phyloP scores from a whole-genome alignment of 2,888 invertebrate species.

The Andrena bicolor region DNA sequence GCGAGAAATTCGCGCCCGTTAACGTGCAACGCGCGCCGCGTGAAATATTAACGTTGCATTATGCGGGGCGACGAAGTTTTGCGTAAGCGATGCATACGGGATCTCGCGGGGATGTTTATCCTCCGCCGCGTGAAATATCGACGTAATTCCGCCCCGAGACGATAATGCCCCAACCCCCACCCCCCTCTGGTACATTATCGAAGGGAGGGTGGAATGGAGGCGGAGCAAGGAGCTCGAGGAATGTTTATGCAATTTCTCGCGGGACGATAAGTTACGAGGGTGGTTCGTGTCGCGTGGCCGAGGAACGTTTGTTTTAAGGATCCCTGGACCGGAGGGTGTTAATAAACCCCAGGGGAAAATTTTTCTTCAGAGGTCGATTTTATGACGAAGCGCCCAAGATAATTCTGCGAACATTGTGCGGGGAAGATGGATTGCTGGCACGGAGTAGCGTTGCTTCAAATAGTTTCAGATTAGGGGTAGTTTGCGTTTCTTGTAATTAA shows the following conservation, averaged over 20 bases:
- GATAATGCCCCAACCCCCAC: slow-evolving; percentile 23
- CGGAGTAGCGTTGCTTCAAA: too few species aligned
- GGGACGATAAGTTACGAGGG: background rate
- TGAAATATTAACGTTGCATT: slow-evolving; percentile 41
- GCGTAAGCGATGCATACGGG: slow-evolving; percentile 10
- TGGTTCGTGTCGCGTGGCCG: background rate
- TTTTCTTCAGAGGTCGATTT: background rate
- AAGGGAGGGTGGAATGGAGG: background rate
- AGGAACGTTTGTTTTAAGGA: background rate
- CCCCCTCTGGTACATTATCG: slow-evolving; percentile 34
- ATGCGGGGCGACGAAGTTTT: slow-evolving; percentile 36
- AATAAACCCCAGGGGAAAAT: background rate
- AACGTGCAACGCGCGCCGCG: background rate
- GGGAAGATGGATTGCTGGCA: too few species aligned
- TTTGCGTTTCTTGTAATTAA: too few species aligned
- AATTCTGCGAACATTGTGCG: too few species aligned
- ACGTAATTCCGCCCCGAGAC: slow-evolving; percentile 48
- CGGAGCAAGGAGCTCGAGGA: slow-evolving; percentile 1
- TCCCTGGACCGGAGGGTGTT: background rate
- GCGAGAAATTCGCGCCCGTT: slow-evolving; percentile 1
- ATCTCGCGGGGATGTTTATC: slow-evolving; percentile 26
- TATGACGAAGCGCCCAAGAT: background rate
- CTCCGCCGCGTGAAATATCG: slow-evolving; percentile 43
- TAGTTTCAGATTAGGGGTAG: too few species aligned
- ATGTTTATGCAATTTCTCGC: slow-evolving; percentile 48